Base-by-base conservation (phyloP, 2,113 vertebrate genomes). In the Lontra canadensis region DNA sequence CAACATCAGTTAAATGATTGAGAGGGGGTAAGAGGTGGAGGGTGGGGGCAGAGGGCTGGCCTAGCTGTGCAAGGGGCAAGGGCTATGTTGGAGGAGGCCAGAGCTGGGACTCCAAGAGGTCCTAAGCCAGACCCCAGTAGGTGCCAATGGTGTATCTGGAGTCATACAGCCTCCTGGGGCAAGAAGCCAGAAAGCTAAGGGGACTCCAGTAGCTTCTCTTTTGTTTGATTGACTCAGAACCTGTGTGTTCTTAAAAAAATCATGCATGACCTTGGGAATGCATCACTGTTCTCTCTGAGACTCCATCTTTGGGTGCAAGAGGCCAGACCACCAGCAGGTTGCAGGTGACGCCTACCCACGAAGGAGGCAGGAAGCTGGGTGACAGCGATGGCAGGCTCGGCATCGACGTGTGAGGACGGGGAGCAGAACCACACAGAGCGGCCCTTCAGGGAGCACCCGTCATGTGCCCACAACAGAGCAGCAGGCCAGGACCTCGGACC, bases 261-360 rank as follows among this genome's bases (percentile, higher is more conserved):
- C 42, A 6, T 15, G 5, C 21, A 7, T 34, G n/a, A 36, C 13
- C 1, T 20, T 6, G 21, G 78, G 61, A n/a, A 25, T 6, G 21
- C 1, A 3, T 10, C 21, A 4, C 26, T 73, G 7, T 79, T 26
- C 9, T 17, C n/a, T 55, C 47, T 67, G 69, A 55, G 63, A 20
- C 39, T 18, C n/a, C 3, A 34, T 59, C 71, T 44, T 31, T 74
- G 67, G 86, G 36, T 34, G 52, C n/a, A 74, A 88, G 67, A 74
- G 67, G 49, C 52, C 7, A 20, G 67, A 57, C n/a, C n/a, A 15
- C 34, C 49, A 49, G 47, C 10, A 73, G 17, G 2, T 14, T 29
- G 52, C 23, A n/a, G 79, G 39, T 42, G 84, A 61, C 1, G 1
- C 0, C 1, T 15, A 1, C 44, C 29, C 11, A 13, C 0, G 4